Evolutionary conservation across 2,888 invertebrate genomes (phyloP).

Genomic region (Tetrapedia diversipes): DNA sequence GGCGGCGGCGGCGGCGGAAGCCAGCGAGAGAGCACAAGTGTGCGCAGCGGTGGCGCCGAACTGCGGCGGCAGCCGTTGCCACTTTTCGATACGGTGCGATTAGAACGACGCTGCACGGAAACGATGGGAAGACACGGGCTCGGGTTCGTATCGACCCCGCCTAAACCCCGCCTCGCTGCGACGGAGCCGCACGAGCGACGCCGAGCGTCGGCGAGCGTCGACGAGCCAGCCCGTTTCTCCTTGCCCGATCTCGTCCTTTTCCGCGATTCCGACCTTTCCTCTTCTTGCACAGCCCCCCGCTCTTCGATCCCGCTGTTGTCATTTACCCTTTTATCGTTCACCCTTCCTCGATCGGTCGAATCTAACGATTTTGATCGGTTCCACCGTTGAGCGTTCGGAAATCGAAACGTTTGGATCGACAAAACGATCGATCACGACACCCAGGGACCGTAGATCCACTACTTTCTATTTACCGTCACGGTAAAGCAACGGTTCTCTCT

Average conservation of each 20-base stretch:
- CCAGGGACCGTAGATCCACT: not conserved
- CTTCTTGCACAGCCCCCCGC: conserved; percentile 9
- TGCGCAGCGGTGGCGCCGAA: conserved; percentile 60
- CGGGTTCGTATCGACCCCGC: conserved; percentile 79
- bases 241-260: conserved; percentile 39
- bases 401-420: not conserved
- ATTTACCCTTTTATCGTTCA: too few species aligned
- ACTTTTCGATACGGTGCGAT: conserved; percentile 67
- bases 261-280: conserved; percentile 32
- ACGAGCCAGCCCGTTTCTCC: conserved; percentile 36
- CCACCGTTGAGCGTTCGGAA: too few species aligned
- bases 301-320: not conserved
- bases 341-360: not conserved
- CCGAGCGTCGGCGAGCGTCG: conserved; percentile 71
- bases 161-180: conserved; percentile 79
- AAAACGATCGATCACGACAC: not conserved
- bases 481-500: not conserved
- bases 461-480: not conserved
- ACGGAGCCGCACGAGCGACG: conserved; percentile 69
- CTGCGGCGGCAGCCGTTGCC: conserved; percentile 53
- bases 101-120: conserved; percentile 74
- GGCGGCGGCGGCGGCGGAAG: conserved; percentile 20
- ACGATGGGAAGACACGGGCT: conserved; percentile 69
- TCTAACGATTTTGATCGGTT: not conserved
- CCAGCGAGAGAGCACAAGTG: conserved; percentile 39